Percentiles rank a stretch among this genome's conserved stretches.
These are phyloP conservation scores for Tangara arthus DNA, from an alignment of 2,797 vertebrate species.

Conservation along the genomic window DNA sequence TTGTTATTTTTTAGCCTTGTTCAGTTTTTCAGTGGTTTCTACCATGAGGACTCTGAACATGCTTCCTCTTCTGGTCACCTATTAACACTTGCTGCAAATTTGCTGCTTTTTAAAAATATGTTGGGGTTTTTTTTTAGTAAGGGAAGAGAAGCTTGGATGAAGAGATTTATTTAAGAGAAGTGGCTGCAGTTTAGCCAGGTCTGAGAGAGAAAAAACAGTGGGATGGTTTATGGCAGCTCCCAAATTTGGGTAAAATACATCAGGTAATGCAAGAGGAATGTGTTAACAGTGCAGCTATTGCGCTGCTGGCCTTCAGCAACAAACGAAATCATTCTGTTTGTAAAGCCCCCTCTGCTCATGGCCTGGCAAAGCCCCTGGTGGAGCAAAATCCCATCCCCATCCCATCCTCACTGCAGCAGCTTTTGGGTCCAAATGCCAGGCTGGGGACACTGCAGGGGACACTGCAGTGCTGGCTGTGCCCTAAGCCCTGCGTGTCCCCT, in stretches of 20 bases:
- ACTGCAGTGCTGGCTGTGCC: neutral
- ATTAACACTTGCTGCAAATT: neutral
- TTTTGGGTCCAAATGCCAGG: neutral
- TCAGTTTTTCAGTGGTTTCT: neutral
- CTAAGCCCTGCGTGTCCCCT: neutral
- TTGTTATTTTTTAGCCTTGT: neutral
- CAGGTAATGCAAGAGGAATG: too few relatives aligned
- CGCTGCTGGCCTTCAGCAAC: neutral
- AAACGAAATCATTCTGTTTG: neutral
- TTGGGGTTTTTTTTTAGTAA: neutral
- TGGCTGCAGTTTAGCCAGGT: neutral
- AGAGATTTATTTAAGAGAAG: neutral
- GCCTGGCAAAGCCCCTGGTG: neutral
- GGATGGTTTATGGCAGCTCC: neutral
- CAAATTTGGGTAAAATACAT: neutral
- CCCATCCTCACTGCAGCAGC: neutral
- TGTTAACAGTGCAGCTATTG: neutral
- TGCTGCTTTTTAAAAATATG: neutral
- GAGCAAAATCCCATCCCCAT: neutral
- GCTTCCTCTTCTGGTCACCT: neutral
- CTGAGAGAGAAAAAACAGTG: neutral
- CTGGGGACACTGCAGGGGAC: neutral
- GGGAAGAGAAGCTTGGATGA: neutral
- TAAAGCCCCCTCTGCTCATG: neutral
- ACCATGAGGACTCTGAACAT: neutral